These are phyloP conservation scores for Ditylenchus dipsaci DNA, from an alignment of 1,140 invertebrate species.

Conservation along the genomic window DNA sequence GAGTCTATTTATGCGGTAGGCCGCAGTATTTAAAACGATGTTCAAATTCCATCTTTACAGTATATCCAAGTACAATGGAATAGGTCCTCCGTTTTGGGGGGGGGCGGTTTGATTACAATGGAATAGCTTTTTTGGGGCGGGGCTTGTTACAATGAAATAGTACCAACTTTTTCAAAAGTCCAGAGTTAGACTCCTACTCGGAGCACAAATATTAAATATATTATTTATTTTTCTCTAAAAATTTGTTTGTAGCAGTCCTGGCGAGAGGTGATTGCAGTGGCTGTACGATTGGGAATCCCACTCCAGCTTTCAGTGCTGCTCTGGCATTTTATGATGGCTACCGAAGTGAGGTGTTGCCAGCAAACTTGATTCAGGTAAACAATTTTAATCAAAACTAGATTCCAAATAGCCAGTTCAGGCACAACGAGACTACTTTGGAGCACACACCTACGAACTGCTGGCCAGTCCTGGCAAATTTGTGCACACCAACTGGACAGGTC, in stretches of 20 bases:
- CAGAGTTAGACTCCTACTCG: no score
- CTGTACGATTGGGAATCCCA: slow-evolving; percentile 73
- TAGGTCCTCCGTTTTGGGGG: no score
- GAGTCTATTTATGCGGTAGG: no score
- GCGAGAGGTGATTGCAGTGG: slow-evolving; percentile 64
- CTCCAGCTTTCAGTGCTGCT: slow-evolving; percentile 83
- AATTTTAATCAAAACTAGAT: background rate
- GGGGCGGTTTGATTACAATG: no score
- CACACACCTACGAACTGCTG: slow-evolving; percentile 92
- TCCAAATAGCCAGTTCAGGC: slow-evolving; percentile 66
- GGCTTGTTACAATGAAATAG: no score
- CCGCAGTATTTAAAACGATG: no score
- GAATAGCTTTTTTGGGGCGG: no score
- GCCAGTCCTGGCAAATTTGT: slow-evolving; percentile 71
- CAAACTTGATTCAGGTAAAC: slow-evolving; percentile 79
- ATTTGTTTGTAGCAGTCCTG: slow-evolving; percentile 60
- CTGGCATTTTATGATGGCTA: slow-evolving; percentile 96
- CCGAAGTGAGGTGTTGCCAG: slow-evolving; percentile 73
- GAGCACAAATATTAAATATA: no score
- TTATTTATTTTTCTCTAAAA: background rate
- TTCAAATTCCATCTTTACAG: no score
- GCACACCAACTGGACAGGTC: slow-evolving; percentile 98
- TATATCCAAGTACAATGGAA: no score
- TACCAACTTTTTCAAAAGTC: no score
- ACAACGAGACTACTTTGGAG: slow-evolving; percentile 96